Percentiles rank a stretch among this genome's conserved stretches.
phyloP scores from a whole-genome alignment of 2,797 vertebrate species.

The Mionectes olivaceus region DNA sequence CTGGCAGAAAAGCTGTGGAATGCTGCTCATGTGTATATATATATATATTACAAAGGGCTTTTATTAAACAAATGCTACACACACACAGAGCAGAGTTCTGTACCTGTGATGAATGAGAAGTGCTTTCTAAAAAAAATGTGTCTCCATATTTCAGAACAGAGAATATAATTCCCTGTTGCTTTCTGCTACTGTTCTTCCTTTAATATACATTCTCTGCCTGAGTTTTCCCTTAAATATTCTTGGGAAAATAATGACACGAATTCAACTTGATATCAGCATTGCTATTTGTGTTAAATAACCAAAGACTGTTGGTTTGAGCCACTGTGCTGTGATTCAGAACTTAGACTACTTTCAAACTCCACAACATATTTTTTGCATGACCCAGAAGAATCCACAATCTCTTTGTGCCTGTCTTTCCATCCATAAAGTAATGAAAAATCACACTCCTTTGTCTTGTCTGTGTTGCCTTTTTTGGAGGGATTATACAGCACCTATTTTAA shows the following conservation, averaged over 20 bases:
- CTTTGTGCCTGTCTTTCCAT: not conserved
- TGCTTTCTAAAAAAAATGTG: not conserved
- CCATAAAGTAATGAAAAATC: not conserved
- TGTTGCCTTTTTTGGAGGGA: not conserved
- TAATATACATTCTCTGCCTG: not conserved
- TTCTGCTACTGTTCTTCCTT: not conserved
- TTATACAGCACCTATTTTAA: not conserved
- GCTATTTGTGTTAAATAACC: not conserved
- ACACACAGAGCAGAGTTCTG: not conserved
- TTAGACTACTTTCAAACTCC: not conserved
- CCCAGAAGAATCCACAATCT: not conserved
- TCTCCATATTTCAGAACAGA: not conserved
- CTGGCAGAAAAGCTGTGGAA: not conserved
- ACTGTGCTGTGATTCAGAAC: not conserved
- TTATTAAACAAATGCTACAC: not conserved
- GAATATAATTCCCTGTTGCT: not conserved
- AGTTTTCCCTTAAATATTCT: not conserved
- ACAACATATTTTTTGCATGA: not conserved
- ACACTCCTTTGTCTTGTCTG: not conserved
- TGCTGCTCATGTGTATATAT: not conserved
- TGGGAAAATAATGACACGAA: not conserved
- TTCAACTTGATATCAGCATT: not conserved
- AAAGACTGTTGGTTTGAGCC: not conserved
- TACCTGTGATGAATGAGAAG: not conserved
- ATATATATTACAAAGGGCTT: not conserved